A percentile compares a stretch with the other conserved stretches of the same genome.
phyloP scores from a whole-genome alignment of 1,140 invertebrate genomes.

The Platyscapa corneri region DNA sequence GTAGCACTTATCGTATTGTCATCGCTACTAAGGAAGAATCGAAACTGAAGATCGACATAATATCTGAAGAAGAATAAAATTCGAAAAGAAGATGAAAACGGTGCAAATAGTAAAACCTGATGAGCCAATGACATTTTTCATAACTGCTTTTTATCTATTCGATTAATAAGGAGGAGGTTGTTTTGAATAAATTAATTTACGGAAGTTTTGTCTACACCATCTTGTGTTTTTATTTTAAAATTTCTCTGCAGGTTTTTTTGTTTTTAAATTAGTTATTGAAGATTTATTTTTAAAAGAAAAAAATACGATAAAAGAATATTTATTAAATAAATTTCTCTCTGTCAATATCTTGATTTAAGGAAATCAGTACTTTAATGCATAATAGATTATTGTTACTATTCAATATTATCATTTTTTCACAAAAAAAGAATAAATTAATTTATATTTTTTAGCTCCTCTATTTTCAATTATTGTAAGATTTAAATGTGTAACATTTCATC shows the following conservation, averaged over 20 bases:
- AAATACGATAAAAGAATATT: background rate
- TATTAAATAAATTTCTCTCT: background rate
- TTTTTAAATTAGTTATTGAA: background rate
- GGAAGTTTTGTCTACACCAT: background rate
- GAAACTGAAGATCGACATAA: constrained; percentile 1
- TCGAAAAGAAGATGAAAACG: constrained; percentile 25
- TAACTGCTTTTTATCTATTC: background rate
- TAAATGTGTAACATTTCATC: no score
- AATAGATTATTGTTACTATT: no score
- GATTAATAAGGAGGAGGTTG: constrained; percentile 17
- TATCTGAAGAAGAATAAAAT: constrained; percentile 32
- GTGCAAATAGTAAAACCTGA: background rate
- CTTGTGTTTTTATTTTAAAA: background rate
- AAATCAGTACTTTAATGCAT: background rate
- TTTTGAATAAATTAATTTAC: constrained; percentile 35
- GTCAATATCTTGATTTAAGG: background rate
- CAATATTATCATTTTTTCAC: no score
- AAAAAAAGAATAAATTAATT: no score
- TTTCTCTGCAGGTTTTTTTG: background rate
- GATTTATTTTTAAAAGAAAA: background rate
- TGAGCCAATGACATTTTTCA: background rate
- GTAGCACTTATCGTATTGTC: constrained; percentile 1
- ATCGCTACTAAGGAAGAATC: no score
- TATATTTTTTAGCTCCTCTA: no score
- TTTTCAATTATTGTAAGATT: no score